These are phyloP conservation scores for Chionoecetes opilio DNA, from an alignment of 1,140 invertebrate genomes.

Conservation along the genomic window DNA sequence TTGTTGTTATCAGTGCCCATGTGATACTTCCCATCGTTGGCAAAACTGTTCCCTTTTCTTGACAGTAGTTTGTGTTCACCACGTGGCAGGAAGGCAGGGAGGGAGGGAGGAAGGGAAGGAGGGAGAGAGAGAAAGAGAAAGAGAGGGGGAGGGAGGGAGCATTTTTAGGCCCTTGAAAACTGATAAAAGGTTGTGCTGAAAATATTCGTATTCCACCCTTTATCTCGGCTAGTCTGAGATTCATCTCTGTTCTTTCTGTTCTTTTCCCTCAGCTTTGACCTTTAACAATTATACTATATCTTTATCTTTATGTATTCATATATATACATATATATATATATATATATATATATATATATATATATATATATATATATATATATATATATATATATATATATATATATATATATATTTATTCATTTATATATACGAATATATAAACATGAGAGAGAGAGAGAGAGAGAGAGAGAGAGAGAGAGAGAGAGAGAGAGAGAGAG, in stretches of 20 bases:
- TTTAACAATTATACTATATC: constrained; percentile 17
- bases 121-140: not conserved
- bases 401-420: constrained; percentile 52
- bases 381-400: constrained; percentile 51
- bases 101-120: not conserved
- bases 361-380: constrained; percentile 62
- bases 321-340: constrained; percentile 58
- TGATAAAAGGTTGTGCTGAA: not conserved
- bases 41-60: not conserved
- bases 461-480: constrained; percentile 8
- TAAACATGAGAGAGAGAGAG: not conserved
- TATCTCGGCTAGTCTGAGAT: not conserved
- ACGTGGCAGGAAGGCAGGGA: not conserved
- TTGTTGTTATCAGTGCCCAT: not conserved
- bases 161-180: constrained; percentile 29
- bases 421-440: constrained; percentile 25
- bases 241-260: constrained; percentile 30
- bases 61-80: not conserved
- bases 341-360: constrained; percentile 58
- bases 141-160: not conserved
- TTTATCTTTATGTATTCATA: constrained; percentile 42
- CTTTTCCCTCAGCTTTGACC: not conserved
- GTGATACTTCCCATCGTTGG: not conserved
- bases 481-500: constrained; percentile 9
- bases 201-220: constrained; percentile 9